Percentiles rank a stretch among this genome's conserved stretches.
These are phyloP conservation scores for Dromococcyx pavoninus DNA, from an alignment of 2,797 vertebrate species.

Conservation along the genomic window DNA sequence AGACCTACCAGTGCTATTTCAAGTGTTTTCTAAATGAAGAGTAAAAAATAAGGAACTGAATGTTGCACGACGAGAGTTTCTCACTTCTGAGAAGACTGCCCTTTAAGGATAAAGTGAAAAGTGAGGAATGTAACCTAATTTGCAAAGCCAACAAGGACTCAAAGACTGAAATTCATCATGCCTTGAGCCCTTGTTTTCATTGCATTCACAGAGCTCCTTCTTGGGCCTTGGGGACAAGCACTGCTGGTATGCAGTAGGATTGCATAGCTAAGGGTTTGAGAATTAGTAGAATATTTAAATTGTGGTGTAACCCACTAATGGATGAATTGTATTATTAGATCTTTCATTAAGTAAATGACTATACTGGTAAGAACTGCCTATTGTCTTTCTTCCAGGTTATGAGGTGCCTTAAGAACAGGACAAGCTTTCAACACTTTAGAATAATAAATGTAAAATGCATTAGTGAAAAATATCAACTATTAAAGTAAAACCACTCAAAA, in stretches of 20 bases:
- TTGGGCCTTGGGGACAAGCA: rapidly evolving
- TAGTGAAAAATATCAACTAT: neutral
- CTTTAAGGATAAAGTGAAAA: too few relatives aligned
- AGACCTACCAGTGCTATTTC: rapidly evolving
- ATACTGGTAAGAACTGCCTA: neutral
- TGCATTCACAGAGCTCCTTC: neutral
- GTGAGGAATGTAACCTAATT: too few relatives aligned
- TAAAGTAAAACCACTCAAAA: neutral
- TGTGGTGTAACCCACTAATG: neutral
- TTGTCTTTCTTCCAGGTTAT: neutral
- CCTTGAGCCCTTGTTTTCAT: rapidly evolving
- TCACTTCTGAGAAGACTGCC: neutral
- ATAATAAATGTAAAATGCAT: neutral
- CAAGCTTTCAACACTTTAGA: neutral
- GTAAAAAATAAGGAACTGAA: neutral
- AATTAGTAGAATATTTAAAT: neutral
- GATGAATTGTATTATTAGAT: neutral
- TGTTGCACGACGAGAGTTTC: neutral
- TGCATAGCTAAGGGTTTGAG: neutral
- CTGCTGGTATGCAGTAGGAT: neutral
- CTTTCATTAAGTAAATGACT: constrained; percentile 5
- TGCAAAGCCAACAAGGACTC: too few relatives aligned
- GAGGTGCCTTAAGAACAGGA: neutral
- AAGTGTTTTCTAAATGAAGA: neutral
- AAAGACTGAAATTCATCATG: neutral